Base-by-base conservation (phyloP, 2,797 vertebrate genomes). In the Sebastes itinus region DNA sequence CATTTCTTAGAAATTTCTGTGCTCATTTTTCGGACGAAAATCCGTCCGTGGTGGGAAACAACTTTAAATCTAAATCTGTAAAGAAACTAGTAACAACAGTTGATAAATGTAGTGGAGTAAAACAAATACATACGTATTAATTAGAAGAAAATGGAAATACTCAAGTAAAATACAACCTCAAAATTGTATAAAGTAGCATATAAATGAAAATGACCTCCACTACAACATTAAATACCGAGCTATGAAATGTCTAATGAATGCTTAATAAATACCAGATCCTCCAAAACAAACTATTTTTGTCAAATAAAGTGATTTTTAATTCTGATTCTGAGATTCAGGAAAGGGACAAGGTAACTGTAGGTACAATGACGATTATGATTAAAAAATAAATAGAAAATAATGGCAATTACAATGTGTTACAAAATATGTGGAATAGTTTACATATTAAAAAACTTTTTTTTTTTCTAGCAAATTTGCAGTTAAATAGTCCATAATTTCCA, bases 401-500 rank as follows among this genome's bases (percentile, higher is more conserved):
- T 92, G 89, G 82, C 83, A 92, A 92, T 93, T 93, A 92, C 90
- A 94, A 94, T 94, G 92, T 89, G 82, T 94, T 96, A 95, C 86
- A 96, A 95, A 96, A 95, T 95, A 95, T 94, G 92, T 92, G 91
- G 91, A 95, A 93, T 94, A 95, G 88, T 94, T 95, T 93, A 95
- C 93, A 95, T 93, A 85, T 93, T 93, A 92, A 91, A 93, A 94
- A 92, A 89, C 28, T n/a, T 72, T 61, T 78, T 55, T 55, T 66
- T 59, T 23, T 55, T 22, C 60, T 80, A 84, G 67, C 71, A 92
- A 88, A 90, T 93, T 92, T 92, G 87, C 81, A 82, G 75, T 90
- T 84, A 89, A 91, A 83, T 86, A 87, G 85, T 91, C 78, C 83
- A 82, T 75, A 28, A 61, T 89, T 87, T 85, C 84, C 87, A 88